These are phyloP conservation scores for Pollenia griseotomentosa DNA, from an alignment of 2,888 invertebrate species.

Conservation along the genomic window DNA sequence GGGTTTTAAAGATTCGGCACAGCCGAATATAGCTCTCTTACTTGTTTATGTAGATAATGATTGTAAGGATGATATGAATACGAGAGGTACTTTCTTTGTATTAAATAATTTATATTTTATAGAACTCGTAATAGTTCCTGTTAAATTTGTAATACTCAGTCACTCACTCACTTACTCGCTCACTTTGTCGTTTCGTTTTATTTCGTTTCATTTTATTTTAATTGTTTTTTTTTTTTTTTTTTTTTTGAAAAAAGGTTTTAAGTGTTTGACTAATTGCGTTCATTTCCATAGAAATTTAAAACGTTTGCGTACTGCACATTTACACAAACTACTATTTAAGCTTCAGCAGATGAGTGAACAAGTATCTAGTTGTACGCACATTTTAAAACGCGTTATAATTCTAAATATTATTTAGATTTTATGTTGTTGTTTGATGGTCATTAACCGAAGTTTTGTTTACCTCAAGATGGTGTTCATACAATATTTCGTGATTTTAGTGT, in stretches of 20 bases:
- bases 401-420: conserved; percentile 52
- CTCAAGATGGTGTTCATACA: not conserved
- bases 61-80: conserved; percentile 47
- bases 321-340: not conserved
- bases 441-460: conserved; percentile 29
- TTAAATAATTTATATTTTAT: conserved; percentile 70
- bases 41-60: conserved; percentile 34
- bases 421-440: conserved; percentile 49
- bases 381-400: conserved; percentile 70
- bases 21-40: not conserved
- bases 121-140: conserved; percentile 69
- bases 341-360: not conserved
- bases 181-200: conserved; percentile 30
- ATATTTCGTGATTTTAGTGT: conserved; percentile 29
- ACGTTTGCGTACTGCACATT: conserved; percentile 60
- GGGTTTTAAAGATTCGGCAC: no score
- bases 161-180: conserved; percentile 22
- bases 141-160: conserved; percentile 65
- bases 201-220: not conserved
- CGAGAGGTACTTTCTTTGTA: conserved; percentile 60
- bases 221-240: not conserved
- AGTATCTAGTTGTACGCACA: conserved; percentile 28
- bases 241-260: conserved; percentile 68
- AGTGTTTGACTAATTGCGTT: conserved; percentile 82
- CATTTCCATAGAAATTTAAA: conserved; percentile 74